Conservation (phyloP, 2,113 vertebrate species). For the Scophthalmus maximus region DNA sequence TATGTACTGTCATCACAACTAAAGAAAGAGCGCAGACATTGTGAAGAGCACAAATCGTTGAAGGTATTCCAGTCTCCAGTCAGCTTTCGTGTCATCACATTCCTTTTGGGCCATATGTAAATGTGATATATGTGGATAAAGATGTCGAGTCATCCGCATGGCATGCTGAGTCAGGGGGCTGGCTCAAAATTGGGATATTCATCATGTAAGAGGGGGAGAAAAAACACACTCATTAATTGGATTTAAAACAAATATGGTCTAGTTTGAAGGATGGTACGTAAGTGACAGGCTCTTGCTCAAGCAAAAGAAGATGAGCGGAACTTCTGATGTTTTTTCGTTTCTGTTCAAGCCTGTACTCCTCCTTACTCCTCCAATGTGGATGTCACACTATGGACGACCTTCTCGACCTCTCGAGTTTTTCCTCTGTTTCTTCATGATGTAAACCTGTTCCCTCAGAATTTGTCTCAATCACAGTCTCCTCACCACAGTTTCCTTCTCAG, state of each 20-base stretch:
- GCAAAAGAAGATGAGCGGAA: constrained; percentile 20
- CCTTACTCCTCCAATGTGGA: constrained; percentile 5
- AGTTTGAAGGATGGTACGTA: constrained; percentile 27
- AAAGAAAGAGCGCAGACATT: constrained; percentile 23
- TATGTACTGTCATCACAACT: neutral
- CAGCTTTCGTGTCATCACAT: constrained; percentile 54
- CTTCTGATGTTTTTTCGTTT: constrained; percentile 9
- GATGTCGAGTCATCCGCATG: constrained; percentile 53
- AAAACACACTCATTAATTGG: constrained; percentile 63
- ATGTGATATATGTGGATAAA: constrained; percentile 57
- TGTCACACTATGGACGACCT: constrained; percentile 15
- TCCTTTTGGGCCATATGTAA: constrained; percentile 57
- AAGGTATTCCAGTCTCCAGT: constrained; percentile 47
- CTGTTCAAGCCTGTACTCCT: constrained; percentile 4
- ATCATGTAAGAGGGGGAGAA: constrained; percentile 52
- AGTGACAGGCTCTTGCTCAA: constrained; percentile 14
- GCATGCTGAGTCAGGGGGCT: constrained; percentile 67
- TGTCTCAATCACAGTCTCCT: constrained; percentile 15
- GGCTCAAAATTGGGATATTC: constrained; percentile 50
- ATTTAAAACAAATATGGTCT: constrained; percentile 58
- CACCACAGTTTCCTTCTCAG: constrained; percentile 18
- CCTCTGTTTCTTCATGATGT: constrained; percentile 3
- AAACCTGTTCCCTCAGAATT: constrained; percentile 21
- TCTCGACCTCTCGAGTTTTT: constrained; percentile 15
- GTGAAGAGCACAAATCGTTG: constrained; percentile 32